These are phyloP conservation scores for Acanthis flammea DNA, from an alignment of 2,797 vertebrate genomes.

Conservation along the genomic window DNA sequence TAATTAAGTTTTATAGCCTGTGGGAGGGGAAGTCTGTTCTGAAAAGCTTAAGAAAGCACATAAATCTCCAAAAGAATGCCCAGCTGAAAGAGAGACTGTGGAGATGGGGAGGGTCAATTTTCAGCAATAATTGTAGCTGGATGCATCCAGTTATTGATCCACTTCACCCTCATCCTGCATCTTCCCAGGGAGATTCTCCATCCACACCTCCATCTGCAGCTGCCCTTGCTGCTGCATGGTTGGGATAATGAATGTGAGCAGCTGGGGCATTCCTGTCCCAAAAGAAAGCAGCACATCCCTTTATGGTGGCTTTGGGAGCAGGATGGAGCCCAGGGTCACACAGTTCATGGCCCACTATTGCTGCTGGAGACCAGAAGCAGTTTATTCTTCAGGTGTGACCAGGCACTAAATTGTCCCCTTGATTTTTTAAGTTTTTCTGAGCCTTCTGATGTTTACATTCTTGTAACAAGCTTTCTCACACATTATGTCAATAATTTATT, in stretches of 20 bases:
- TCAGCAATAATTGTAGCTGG: background rate
- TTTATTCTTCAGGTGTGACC: background rate
- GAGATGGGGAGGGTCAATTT: background rate
- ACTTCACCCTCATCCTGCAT: background rate
- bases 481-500: background rate
- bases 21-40: background rate
- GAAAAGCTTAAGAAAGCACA: background rate
- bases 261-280: background rate
- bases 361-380: background rate
- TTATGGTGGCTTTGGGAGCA: background rate
- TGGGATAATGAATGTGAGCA: background rate
- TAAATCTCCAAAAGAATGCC: background rate
- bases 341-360: background rate
- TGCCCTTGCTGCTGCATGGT: background rate
- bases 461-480: fast-evolving
- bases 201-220: background rate
- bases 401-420: background rate
- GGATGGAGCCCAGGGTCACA: background rate
- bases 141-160: background rate
- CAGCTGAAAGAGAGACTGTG: background rate
- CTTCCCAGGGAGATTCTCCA: background rate
- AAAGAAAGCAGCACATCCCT: background rate
- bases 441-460: background rate
- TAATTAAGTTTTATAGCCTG: conserved; percentile 6
- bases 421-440: background rate